A percentile compares a stretch with the other conserved stretches of the same genome.
Conservation (phyloP, 2,888 invertebrate genomes). For the Macrophya alboannulata region DNA sequence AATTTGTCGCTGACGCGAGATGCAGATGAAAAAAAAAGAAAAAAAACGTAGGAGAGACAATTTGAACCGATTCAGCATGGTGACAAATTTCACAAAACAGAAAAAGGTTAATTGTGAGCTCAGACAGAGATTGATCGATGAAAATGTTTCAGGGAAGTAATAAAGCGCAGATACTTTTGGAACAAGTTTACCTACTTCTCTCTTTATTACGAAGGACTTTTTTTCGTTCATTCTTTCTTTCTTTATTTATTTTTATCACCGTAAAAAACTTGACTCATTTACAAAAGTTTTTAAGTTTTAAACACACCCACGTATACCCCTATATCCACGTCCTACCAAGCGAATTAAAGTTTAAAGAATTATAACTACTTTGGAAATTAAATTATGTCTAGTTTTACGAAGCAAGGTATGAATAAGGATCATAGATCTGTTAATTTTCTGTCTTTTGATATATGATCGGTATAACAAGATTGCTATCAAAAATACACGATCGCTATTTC, state of each 20-base stretch:
- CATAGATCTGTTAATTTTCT: background rate
- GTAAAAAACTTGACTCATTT: background rate
- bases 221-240: background rate
- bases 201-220: background rate
- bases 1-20: background rate
- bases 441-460: too few relatives aligned
- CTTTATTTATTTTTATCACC: background rate
- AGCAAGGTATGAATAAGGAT: background rate
- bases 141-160: constrained; percentile 6
- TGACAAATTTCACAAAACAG: background rate
- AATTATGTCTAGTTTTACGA: background rate
- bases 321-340: background rate
- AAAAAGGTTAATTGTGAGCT: background rate
- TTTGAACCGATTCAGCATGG: background rate
- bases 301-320: background rate
- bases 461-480: too few relatives aligned
- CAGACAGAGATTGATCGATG: background rate
- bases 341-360: background rate
- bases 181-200: background rate
- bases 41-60: background rate
- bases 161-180: constrained; percentile 2
- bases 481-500: too few relatives aligned
- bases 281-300: background rate
- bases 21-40: background rate
- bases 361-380: background rate